Conservation (phyloP, 2,888 invertebrate genomes). For the Synergus laeviventris region DNA sequence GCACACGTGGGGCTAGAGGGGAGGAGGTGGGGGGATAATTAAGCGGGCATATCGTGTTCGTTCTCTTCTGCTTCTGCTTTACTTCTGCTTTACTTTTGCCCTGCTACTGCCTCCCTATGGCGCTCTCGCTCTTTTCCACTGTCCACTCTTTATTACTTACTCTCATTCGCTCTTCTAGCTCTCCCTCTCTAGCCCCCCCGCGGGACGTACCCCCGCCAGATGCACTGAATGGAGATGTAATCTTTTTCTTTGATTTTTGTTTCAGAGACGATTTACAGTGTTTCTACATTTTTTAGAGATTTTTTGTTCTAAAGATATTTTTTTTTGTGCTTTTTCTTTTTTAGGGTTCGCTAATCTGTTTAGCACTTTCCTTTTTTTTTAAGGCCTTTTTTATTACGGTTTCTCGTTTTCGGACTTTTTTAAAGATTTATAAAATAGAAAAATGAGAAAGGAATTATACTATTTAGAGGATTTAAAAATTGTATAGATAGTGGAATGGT, state of each 20-base stretch:
- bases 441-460: too few species aligned
- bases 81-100: constrained; percentile 50
- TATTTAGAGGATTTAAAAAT: too few species aligned
- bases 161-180: constrained; percentile 35
- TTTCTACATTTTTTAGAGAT: background rate
- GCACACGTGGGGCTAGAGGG: constrained; percentile 52
- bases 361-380: background rate
- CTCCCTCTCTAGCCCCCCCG: constrained; percentile 13
- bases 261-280: background rate
- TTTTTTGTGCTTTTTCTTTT: background rate
- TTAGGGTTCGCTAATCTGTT: background rate
- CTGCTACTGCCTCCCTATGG: constrained; percentile 47
- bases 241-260: constrained; percentile 19
- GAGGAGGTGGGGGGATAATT: constrained; percentile 69
- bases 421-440: too few species aligned
- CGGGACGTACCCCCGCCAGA: constrained; percentile 44
- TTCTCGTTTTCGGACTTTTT: too few species aligned
- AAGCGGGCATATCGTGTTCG: constrained; percentile 71
- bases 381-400: background rate
- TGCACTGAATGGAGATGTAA: constrained; percentile 28
- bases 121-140: constrained; percentile 43
- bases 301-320: background rate
- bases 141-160: constrained; percentile 44
- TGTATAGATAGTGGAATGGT: too few species aligned
- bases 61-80: constrained; percentile 48